These are phyloP conservation scores for Stenolophus ochropezus DNA, from an alignment of 2,888 invertebrate genomes.

Conservation along the genomic window DNA sequence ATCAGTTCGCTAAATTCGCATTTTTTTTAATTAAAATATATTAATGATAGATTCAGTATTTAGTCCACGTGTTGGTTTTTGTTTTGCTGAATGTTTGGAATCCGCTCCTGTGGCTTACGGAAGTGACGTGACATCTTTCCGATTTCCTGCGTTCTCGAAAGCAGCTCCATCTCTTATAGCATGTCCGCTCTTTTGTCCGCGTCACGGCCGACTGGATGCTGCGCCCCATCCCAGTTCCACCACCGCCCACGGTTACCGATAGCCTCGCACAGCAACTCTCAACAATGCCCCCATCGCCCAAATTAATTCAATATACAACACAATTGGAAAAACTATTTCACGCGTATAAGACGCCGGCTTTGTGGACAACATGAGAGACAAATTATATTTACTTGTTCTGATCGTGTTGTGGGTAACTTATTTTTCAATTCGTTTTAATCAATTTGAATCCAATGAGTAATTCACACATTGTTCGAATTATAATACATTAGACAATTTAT, in stretches of 20 bases:
- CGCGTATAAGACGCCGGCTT: too few relatives aligned
- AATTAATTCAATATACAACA: not conserved
- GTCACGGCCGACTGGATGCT: conserved; percentile 49
- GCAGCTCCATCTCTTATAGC: conserved; percentile 55
- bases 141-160: conserved; percentile 52
- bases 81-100: not conserved
- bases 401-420: too few relatives aligned
- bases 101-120: conserved; percentile 17
- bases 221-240: not conserved
- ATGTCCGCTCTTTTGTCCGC: conserved; percentile 56
- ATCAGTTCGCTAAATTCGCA: too few relatives aligned
- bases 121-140: conserved; percentile 56
- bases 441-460: too few relatives aligned
- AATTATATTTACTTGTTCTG: too few relatives aligned
- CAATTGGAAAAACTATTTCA: too few relatives aligned
- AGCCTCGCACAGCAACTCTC: not conserved
- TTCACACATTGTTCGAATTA: too few relatives aligned
- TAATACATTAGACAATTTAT: too few relatives aligned
- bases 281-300: not conserved
- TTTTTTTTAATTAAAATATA: too few relatives aligned
- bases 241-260: conserved; percentile 2
- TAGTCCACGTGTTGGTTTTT: not conserved
- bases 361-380: too few relatives aligned
- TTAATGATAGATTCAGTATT: too few relatives aligned
- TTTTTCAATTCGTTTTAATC: too few relatives aligned